Conservation (phyloP, 2,888 invertebrate genomes). For the Phymatocera aterrima region DNA sequence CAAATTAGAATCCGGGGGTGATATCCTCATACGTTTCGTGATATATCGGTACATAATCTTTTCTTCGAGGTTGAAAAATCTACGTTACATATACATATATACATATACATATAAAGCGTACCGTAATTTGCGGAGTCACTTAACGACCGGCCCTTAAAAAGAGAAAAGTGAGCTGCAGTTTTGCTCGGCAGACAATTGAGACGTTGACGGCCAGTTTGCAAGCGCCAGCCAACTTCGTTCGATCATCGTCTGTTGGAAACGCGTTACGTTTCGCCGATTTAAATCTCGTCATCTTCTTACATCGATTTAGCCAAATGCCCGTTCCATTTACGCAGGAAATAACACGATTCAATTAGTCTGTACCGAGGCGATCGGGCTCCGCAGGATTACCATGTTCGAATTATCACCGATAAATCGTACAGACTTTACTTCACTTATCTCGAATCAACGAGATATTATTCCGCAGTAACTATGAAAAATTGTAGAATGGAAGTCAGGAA, state of each 20-base stretch:
- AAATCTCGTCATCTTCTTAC: conserved; percentile 33
- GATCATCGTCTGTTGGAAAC: conserved; percentile 22
- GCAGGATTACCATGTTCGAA: neutral
- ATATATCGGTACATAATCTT: neutral
- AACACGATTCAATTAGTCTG: conserved; percentile 16
- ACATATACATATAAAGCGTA: conserved; percentile 3
- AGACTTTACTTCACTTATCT: no score
- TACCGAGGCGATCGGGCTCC: neutral
- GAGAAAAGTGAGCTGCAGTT: conserved; percentile 1
- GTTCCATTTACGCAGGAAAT: conserved; percentile 21
- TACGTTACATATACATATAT: neutral
- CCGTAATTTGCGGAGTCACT: conserved; percentile 32
- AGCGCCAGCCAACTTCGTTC: conserved; percentile 3
- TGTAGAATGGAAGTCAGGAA: neutral
- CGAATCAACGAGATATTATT: no score
- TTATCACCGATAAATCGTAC: no score
- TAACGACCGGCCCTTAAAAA: conserved; percentile 36
- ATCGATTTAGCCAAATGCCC: conserved; percentile 5
- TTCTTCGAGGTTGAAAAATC: neutral
- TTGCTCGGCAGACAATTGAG: conserved; percentile 26
- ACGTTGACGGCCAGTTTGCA: conserved; percentile 26
- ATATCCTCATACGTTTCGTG: neutral
- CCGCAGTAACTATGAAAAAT: no score
- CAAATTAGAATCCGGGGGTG: neutral
- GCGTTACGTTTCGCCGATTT: conserved; percentile 34